Evolutionary conservation across 1,140 invertebrate species (phyloP), one percentile per base, ranked within the genome.

Genomic region (Atta colombica): DNA sequence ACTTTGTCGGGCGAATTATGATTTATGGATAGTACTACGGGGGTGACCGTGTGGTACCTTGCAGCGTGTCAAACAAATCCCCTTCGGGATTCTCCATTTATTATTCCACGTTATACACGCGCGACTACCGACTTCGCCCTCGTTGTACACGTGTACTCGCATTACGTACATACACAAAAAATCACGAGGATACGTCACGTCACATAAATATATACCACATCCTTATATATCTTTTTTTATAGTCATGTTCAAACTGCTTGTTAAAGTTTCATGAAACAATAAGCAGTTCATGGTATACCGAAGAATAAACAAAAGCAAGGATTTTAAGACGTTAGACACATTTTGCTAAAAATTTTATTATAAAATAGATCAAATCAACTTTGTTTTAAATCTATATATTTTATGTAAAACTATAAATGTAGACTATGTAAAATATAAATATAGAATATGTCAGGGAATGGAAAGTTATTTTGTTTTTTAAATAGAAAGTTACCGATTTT

Each of bases 1-100:
- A 85, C 80, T 69, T 87, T 85, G 69, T 85, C 69, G 69, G 31
- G 61, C 80, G 86, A 84, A 87, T 82, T 87, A 87, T 87, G 86
- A 87, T 85, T 87, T 85, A 87, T 87, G 86, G 74, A 69, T 65
- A 66, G 69, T 81, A 53, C 69, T 77, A 84, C 25, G 58, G 65
- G 72, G 80, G 61, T 69, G 66, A 72, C 85, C 61, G 78, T 51
- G n/a, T 51, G 65, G 78, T 71, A 45, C 66, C 77, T 82, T 71
- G 69, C 77, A 35, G 63, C 69, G 60, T 58, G 85, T 87, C 85
- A 87, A 87, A 87, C 85, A 71, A 82, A 87, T 77, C 53, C 80
- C 68, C 65, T 85, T 77, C 80, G 86, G 61, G 55, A 75, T 77
- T 85, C 80, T 84, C 80, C 86, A 87, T 87, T 87, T 87, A 87